Base-by-base conservation (phyloP, 2,797 vertebrate species). In the Anguilla pacifica region DNA sequence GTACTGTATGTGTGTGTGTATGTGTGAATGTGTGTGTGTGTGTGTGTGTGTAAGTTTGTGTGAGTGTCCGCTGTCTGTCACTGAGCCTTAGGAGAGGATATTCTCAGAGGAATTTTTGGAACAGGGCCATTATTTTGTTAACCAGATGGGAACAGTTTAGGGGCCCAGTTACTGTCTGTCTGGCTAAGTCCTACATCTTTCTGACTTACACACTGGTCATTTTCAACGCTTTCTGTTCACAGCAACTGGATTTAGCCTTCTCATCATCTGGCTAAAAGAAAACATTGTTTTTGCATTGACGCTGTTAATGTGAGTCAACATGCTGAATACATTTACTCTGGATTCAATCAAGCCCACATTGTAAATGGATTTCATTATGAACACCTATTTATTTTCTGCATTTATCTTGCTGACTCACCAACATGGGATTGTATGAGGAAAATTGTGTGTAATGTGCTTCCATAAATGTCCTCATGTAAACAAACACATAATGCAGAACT, bases 31-130 rank as follows among this genome's bases (percentile, higher is more conserved):
- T 46, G 43, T 46, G 43, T 39, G 39, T 35, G 43, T 39, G 39
- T 35, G 35, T 46, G 43, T 46, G 43, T 46, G 43, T 43, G 43
- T 43, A 43, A 46, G 43, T 46, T 46, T 77, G 35, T 77, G 15
- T 64, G 64, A 6, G 64, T 6, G 19, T 28, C 64, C 64, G n/a
- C 6, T n/a, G 64, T 70, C 64, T 11, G 43, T 49, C 79, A 82
- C 79, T n/a, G 79, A 77, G 35, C 31, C 15, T 3, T 5, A 10
- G 31, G 15, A 77, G 74, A 77, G 0, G 79, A 82, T 82, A 51
- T 82, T 82, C 79, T 46, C 79, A 82, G 79, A 82, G 79, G 74
- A 77, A 77, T 77, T 77, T 77, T 43, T 77, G 74, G 74, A 77
- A 22, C 74, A 43, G 74, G 43, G 79, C 79, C 46, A 82, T 82